Conservation (phyloP, 2,888 invertebrate species). For the Harpalus rubripes region DNA sequence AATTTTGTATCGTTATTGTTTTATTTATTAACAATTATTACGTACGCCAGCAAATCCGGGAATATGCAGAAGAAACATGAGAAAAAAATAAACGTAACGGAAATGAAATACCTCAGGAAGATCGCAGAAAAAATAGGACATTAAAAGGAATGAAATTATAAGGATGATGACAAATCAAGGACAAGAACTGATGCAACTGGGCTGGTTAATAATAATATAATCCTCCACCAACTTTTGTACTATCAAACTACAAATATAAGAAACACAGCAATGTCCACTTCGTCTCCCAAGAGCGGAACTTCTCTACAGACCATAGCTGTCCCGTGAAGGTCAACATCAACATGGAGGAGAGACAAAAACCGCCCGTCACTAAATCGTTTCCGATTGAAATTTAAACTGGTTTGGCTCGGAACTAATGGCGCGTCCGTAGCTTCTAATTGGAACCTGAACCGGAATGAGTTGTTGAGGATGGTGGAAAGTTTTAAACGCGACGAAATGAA, state of each 20-base stretch:
- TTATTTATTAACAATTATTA: too few species aligned
- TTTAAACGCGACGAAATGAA: not conserved
- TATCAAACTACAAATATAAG: not conserved
- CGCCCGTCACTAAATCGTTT: slow-evolving; percentile 65
- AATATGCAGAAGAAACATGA: too few species aligned
- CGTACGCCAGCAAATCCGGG: too few species aligned
- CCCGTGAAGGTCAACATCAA: slow-evolving; percentile 62
- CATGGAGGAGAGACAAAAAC: slow-evolving; percentile 58
- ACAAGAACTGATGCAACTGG: too few species aligned
- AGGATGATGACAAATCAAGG: too few species aligned
- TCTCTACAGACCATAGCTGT: slow-evolving; percentile 21
- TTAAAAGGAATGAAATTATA: too few species aligned
- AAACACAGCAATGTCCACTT: not conserved
- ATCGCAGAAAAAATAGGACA: too few species aligned
- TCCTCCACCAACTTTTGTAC: not conserved
- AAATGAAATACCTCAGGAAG: too few species aligned
- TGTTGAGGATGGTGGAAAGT: slow-evolving; percentile 35
- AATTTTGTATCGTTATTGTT: too few species aligned
- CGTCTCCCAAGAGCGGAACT: slow-evolving; percentile 45
- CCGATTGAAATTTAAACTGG: slow-evolving; percentile 68
- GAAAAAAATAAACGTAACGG: too few species aligned
- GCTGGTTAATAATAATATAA: too few species aligned
- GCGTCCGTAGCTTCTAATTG: slow-evolving; percentile 60
- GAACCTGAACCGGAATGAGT: slow-evolving; percentile 26
- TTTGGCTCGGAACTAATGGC: slow-evolving; percentile 66